Evolutionary conservation across 1,140 invertebrate species (phyloP).

Genomic region (Eurytemora carolleeae): DNA sequence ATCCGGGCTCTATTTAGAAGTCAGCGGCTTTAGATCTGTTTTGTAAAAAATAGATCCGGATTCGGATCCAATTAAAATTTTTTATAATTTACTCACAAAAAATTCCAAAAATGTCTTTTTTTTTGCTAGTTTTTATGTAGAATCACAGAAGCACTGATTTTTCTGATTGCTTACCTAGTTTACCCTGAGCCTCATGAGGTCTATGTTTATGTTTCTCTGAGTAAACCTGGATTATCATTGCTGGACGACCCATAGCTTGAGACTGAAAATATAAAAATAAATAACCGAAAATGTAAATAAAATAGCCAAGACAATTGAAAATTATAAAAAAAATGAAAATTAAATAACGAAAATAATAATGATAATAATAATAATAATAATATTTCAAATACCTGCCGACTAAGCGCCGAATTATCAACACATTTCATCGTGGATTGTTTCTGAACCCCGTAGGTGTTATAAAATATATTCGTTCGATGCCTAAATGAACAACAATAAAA

Average conservation of each 20-base stretch:
- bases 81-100: background rate
- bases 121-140: background rate
- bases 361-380: no score
- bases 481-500: no score
- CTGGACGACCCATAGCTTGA: conserved; percentile 76
- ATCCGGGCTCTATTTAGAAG: no score
- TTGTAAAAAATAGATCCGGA: no score
- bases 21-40: no score
- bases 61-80: no score
- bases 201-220: background rate
- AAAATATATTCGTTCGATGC: background rate
- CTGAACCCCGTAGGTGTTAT: background rate
- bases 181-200: conserved; percentile 6
- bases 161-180: background rate
- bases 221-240: conserved; percentile 68
- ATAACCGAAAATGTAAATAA: no score
- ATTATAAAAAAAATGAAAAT: no score
- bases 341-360: no score
- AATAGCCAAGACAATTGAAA: no score
- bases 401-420: background rate
- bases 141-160: conserved; percentile 4
- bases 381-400: background rate
- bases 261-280: conserved; percentile 31
- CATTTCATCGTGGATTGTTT: background rate
- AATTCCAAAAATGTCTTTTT: background rate